phyloP scores from a whole-genome alignment of 2,797 vertebrate genomes.

The Gymnopithys bicolor region DNA sequence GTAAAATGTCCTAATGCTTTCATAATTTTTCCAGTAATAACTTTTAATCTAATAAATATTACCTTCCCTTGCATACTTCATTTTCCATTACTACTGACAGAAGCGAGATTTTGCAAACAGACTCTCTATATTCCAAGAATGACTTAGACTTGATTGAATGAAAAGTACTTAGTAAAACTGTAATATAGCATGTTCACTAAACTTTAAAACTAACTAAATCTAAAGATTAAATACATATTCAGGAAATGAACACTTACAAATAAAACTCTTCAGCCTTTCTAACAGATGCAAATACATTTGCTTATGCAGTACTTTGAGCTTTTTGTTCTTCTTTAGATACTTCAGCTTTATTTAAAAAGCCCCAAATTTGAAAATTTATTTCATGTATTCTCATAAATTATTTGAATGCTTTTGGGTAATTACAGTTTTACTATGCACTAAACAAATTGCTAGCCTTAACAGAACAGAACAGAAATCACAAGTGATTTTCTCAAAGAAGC shows the following conservation, averaged over 20 bases:
- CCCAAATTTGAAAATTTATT: background rate
- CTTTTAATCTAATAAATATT: background rate
- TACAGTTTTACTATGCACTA: background rate
- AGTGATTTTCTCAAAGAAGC: background rate
- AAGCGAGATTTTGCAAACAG: background rate
- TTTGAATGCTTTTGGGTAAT: background rate
- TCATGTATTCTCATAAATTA: background rate
- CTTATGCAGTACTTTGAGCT: background rate
- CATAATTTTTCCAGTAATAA: background rate
- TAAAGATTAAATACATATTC: background rate
- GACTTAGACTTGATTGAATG: background rate
- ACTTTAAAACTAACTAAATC: background rate
- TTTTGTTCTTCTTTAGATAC: background rate
- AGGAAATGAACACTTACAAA: background rate
- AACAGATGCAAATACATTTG: background rate
- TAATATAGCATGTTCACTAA: background rate
- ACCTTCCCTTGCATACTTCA: background rate
- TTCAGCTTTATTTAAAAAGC: background rate
- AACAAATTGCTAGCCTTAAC: background rate
- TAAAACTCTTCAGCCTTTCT: background rate
- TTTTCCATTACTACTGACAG: background rate
- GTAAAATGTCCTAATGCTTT: background rate
- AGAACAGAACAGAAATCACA: background rate
- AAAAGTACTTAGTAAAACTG: background rate
- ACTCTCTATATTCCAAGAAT: background rate